phyloP scores from a whole-genome alignment of 2,113 vertebrate species.

The Pycnonotus jocosus region DNA sequence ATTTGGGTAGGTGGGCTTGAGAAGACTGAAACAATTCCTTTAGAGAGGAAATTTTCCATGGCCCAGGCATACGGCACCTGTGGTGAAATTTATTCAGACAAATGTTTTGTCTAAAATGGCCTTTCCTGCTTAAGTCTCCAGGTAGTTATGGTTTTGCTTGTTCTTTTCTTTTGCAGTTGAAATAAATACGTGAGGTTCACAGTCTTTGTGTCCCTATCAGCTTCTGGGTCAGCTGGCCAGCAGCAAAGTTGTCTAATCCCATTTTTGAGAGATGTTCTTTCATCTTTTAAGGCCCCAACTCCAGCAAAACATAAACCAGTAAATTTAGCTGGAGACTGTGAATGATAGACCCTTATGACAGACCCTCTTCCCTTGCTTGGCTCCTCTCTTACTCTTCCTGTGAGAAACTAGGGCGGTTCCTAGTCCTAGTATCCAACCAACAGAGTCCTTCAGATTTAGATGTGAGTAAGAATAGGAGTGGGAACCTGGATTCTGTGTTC shows the following conservation, averaged over 20 bases:
- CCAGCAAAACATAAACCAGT: not conserved
- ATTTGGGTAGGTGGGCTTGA: not conserved
- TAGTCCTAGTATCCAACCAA: not conserved
- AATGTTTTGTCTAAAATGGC: not conserved
- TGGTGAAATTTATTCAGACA: not conserved
- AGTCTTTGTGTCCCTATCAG: not conserved
- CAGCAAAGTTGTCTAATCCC: not conserved
- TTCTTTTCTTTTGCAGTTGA: not conserved
- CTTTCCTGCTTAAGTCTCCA: not conserved
- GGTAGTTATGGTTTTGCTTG: not conserved
- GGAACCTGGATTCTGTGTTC: not conserved
- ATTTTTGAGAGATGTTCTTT: not conserved
- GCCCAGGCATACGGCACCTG: accelerated
- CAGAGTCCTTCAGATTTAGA: not conserved
- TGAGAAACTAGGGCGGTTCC: not conserved
- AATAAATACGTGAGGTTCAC: not conserved
- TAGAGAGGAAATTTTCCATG: not conserved
- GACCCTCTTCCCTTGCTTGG: not conserved
- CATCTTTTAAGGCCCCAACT: not conserved
- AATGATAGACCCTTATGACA: not conserved
- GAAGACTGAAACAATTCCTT: not conserved
- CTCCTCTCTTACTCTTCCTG: not conserved
- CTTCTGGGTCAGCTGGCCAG: not conserved
- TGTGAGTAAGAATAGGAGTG: not conserved
- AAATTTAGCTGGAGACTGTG: not conserved